Evolutionary conservation across 1,140 invertebrate genomes (phyloP).

Genomic region (Drosophila albomicans): DNA sequence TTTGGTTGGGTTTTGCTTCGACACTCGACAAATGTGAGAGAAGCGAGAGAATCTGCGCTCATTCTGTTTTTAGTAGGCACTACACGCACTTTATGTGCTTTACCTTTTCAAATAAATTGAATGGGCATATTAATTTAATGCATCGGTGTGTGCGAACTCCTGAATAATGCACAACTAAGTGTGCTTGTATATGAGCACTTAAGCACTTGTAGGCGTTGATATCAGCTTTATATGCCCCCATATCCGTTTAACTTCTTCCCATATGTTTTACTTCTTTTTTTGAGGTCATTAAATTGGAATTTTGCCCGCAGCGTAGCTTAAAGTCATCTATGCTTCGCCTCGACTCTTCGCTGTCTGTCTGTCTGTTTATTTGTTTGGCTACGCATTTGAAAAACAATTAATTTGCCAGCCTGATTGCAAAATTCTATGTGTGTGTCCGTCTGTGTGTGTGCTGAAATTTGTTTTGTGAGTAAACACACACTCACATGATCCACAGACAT

Average conservation of each 20-base stretch:
- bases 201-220: slow-evolving; percentile 17
- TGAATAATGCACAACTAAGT: slow-evolving; percentile 24
- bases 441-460: slow-evolving; percentile 53
- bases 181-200: slow-evolving; percentile 11
- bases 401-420: slow-evolving; percentile 61
- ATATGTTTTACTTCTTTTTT: slow-evolving; percentile 2
- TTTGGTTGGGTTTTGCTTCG: slow-evolving; percentile 15
- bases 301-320: slow-evolving; percentile 12
- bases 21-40: slow-evolving; percentile 29
- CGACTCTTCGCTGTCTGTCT: not conserved
- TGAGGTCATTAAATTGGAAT: not conserved
- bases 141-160: slow-evolving; percentile 23
- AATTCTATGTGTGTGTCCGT: slow-evolving; percentile 46
- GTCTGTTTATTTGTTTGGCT: slow-evolving; percentile 65
- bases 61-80: slow-evolving; percentile 55
- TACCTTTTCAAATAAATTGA: slow-evolving; percentile 54
- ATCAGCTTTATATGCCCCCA: slow-evolving; percentile 12
- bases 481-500: slow-evolving; percentile 55
- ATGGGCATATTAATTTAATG: slow-evolving; percentile 47
- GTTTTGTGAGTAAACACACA: slow-evolving; percentile 75
- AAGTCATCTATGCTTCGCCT: not conserved
- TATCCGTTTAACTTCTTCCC: slow-evolving; percentile 4
- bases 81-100: slow-evolving; percentile 60
- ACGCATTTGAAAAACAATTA: slow-evolving; percentile 78
- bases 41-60: slow-evolving; percentile 53